Evolutionary conservation across 2,113 vertebrate species (phyloP), one percentile per base, ranked within the genome.

Genomic region (Loxodonta africana): DNA sequence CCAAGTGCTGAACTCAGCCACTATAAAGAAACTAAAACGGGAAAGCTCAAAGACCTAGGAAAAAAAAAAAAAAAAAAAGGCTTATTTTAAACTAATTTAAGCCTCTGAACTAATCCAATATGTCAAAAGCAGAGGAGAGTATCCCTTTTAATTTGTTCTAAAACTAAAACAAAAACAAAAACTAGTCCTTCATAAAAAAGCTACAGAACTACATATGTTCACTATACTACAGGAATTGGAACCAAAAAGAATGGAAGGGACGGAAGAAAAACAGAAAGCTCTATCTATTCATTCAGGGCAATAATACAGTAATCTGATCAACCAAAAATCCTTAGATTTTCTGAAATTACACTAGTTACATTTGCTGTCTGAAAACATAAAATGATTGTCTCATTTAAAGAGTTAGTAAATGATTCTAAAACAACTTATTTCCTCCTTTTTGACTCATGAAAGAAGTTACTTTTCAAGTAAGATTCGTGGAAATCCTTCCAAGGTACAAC

Each of bases 1-100:
- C 82, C 93, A 96, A 96, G 83, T 88, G 81, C 83, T 97, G 89
- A 93, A 97, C 25, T 94, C 48, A 90, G 92, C 96, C 97, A 97
- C 92, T 86, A 91, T 26, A 92, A 74, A 65, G 48, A 94, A 95
- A 53, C 67, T 65, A 92, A 67, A 96, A 88, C 30, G 76, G 78
- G 44, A 81, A 65, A 69, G 12, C 30, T 88, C 20, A 76, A 89
- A 89, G 76, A 91, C 25, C 51, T 85, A 95, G 44, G 89, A 94
- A 37, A 37, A 37, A 37, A 37, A 37, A 37, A 37, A 37, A 37
- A 93, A 96, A 17, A 53, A 89, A 90, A 96, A 94, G 46, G 8
- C 44, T 44, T 46, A 83, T 69, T 94, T 88, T 76, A 86, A 97
- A 84, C 92, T 82, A 95, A 82, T 62, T 57, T 85, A 95, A 93